Percentiles rank a stretch among this genome's conserved stretches.
Conservation (phyloP, 2,888 invertebrate genomes). For the Lasioglossum oenotherae region DNA sequence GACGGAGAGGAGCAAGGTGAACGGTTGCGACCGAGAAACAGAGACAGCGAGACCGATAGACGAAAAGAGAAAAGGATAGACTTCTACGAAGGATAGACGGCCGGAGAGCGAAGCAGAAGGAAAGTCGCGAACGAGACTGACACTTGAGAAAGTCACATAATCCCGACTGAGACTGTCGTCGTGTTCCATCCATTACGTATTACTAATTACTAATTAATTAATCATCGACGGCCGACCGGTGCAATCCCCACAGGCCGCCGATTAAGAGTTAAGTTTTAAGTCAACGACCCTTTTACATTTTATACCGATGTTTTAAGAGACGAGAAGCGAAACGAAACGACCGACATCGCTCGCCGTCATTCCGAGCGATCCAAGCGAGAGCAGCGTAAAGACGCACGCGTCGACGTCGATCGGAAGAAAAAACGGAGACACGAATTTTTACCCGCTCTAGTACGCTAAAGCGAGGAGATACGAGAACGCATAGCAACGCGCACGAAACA, state of each 20-base stretch:
- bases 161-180: slow-evolving; percentile 75
- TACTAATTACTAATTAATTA: slow-evolving; percentile 68
- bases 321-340: slow-evolving; percentile 2
- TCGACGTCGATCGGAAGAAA: neutral
- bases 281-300: slow-evolving; percentile 71
- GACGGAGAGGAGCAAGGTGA: slow-evolving; percentile 21
- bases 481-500: slow-evolving; percentile 43
- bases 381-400: neutral
- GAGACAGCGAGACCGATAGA: slow-evolving; percentile 17
- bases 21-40: slow-evolving; percentile 18
- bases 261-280: slow-evolving; percentile 66
- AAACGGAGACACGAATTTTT: neutral
- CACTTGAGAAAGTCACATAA: slow-evolving; percentile 74
- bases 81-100: neutral
- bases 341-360: neutral
- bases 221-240: slow-evolving; percentile 37
- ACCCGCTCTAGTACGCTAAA: neutral
- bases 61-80: neutral
- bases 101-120: slow-evolving; percentile 21
- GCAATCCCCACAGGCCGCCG: slow-evolving; percentile 8
- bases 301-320: slow-evolving; percentile 64
- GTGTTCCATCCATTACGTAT: slow-evolving; percentile 79
- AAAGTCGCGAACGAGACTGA: slow-evolving; percentile 73
- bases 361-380: neutral
- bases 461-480: slow-evolving; percentile 13